Conservation (phyloP, 2,113 vertebrate genomes). For the Enhydra lutris region DNA sequence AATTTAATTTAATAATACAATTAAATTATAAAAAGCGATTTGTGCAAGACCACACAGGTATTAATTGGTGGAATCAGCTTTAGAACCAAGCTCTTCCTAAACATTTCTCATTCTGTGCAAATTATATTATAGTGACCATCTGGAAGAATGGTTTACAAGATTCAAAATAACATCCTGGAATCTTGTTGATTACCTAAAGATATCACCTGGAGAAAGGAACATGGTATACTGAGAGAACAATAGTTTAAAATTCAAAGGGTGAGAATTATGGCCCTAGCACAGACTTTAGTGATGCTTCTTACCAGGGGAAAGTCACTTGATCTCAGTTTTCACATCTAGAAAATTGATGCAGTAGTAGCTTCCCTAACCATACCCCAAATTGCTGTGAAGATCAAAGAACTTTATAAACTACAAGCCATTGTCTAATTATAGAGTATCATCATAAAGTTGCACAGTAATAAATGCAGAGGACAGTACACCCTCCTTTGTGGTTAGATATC, state of each 20-base stretch:
- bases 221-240: background rate
- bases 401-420: background rate
- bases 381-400: background rate
- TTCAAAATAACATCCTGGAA: background rate
- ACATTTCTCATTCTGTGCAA: background rate
- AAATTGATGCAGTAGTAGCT: background rate
- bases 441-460: background rate
- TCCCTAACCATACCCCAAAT: background rate
- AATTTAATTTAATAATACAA: too few relatives aligned
- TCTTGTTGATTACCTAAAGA: background rate
- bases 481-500: background rate
- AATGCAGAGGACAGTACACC: background rate
- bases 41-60: background rate
- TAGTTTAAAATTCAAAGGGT: background rate
- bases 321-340: background rate
- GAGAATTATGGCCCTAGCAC: background rate
- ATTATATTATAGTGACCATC: background rate
- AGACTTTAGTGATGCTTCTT: background rate
- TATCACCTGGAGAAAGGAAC: background rate
- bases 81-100: background rate
- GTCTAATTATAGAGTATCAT: background rate
- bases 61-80: background rate
- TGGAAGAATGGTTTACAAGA: background rate
- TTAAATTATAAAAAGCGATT: background rate
- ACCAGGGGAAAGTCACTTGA: background rate